Percentiles rank a stretch among this genome's conserved stretches.
These are phyloP conservation scores for Galago senegalensis DNA, from an alignment of 2,797 vertebrate genomes.

Conservation along the genomic window DNA sequence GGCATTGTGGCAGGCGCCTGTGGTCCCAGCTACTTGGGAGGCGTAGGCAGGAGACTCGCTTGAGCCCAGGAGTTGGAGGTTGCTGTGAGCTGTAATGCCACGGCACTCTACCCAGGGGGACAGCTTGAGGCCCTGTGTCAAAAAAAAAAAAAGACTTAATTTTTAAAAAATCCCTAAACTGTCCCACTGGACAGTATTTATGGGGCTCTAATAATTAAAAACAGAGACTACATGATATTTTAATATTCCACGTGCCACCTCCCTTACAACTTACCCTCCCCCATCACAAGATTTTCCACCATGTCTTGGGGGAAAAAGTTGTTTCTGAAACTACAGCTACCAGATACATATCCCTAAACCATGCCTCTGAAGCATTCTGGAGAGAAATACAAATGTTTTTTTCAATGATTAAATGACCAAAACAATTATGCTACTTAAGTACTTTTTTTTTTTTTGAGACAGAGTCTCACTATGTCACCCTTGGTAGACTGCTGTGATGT, in stretches of 20 bases:
- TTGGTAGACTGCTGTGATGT: too few species aligned
- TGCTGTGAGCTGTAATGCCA: too few species aligned
- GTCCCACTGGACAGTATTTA: not conserved
- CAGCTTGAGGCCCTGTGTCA: too few species aligned
- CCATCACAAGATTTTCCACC: conserved; percentile 3
- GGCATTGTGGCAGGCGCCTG: too few species aligned
- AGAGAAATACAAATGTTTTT: conserved; percentile 23
- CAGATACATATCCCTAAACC: not conserved
- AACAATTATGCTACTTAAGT: not conserved
- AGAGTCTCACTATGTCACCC: too few species aligned
- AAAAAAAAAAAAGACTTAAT: too few species aligned
- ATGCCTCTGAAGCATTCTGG: not conserved
- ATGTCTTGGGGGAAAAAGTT: not conserved
- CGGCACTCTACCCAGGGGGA: too few species aligned
- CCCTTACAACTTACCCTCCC: too few species aligned
- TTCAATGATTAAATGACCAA: conserved; percentile 42
- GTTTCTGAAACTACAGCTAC: conserved; percentile 24
- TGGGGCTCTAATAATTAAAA: not conserved
- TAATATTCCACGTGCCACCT: not conserved
- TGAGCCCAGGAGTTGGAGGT: too few species aligned
- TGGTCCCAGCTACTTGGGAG: too few species aligned
- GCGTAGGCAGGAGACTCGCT: too few species aligned
- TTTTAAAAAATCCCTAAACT: not conserved
- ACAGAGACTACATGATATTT: not conserved
- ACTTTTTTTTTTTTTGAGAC: too few species aligned